Evolutionary conservation across 1,140 invertebrate genomes (phyloP), one percentile per base, ranked within the genome.

Genomic region (Aphelinus certus): DNA sequence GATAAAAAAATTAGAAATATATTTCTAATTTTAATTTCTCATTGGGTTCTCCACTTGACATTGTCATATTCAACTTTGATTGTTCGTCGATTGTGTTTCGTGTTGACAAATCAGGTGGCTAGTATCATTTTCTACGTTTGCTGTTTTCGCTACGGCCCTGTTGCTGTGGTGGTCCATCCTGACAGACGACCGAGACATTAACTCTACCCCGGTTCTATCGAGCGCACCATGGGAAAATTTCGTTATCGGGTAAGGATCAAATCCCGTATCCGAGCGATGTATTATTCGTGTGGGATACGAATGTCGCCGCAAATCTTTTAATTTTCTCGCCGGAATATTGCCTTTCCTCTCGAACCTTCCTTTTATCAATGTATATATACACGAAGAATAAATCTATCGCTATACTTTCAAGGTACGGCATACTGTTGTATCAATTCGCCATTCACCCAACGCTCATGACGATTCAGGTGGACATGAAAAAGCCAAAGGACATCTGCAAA

Each of bases 381-480:
- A 53, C 9, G 51, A 53, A 53, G 4, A 9, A 53, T 26, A 26
- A 26, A 26, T 26, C 26, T 26, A 26, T 26, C 26, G 26, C 26
- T 26, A 26, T 26, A 26, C 26, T 53, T 53, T 53, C 66, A 57
- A 86, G 85, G 3, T 87, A 87, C 69, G 84, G 84, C 2, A 86
- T 87, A 84, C 62, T 88, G 45, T 86, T 85, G 6, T 89, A 89
- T 71, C 86, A 93, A 88, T 95, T 95, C 78, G 94, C 95, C 79
- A 91, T 95, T 57, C 94, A 95, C 87, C 93, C 94, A 3, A 92
- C 93, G 76, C 85, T 95, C 65, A 88, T 95, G 80, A 94, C 93
- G 0, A 90, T 95, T 9, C 94, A 94, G 85, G 92, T 95, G 58
- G 94, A 95, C 80, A 95, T 95, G 94, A 89, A 89, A 78, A 89